A percentile compares a stretch with the other conserved stretches of the same genome.
These are phyloP conservation scores for Meles meles DNA, from an alignment of 2,113 vertebrate genomes.

Conservation along the genomic window DNA sequence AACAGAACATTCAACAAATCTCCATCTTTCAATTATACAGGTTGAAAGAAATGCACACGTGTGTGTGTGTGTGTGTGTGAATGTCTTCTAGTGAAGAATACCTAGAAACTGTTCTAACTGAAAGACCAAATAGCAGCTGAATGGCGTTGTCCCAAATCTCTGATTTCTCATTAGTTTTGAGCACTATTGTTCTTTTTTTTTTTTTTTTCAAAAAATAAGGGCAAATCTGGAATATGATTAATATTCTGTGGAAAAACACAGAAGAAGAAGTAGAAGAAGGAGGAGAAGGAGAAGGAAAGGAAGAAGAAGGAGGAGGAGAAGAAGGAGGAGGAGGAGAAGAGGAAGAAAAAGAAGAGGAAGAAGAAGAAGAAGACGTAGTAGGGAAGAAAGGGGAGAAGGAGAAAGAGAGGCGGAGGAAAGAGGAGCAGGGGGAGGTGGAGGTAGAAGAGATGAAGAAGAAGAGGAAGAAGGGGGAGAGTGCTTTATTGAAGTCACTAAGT, in stretches of 20 bases:
- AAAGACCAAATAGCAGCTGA: background rate
- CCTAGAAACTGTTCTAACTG: background rate
- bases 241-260: background rate
- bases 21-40: background rate
- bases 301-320: background rate
- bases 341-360: background rate
- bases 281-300: background rate
- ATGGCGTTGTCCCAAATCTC: background rate
- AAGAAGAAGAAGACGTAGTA: background rate
- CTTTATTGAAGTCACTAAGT: background rate
- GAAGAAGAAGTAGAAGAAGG: background rate
- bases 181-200: background rate
- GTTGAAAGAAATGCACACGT: background rate
- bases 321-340: background rate
- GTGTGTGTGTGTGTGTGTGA: background rate
- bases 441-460: background rate
- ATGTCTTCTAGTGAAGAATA: background rate
- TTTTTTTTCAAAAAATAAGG: background rate
- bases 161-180: background rate
- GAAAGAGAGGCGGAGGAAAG: background rate
- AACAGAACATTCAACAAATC: background rate
- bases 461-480: background rate
- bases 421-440: background rate
- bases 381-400: background rate
- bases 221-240: background rate